Percentiles rank a stretch among this genome's conserved stretches.
Conservation (phyloP, 2,797 vertebrate species). For the Dryobates pubescens region DNA sequence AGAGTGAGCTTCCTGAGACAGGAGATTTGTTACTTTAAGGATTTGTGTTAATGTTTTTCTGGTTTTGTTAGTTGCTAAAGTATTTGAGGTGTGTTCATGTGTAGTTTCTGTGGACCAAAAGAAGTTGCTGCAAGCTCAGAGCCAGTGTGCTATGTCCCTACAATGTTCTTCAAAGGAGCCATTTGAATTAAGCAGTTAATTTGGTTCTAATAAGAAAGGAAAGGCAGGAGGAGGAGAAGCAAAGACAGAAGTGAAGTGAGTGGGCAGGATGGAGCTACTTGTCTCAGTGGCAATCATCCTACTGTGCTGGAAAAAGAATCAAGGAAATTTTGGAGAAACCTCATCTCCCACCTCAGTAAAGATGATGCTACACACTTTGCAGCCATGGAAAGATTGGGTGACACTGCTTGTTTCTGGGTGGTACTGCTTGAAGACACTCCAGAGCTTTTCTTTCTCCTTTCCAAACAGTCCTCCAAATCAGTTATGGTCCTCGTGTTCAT, state of each 20-base stretch:
- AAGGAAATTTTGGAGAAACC: not conserved
- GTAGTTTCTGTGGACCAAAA: not conserved
- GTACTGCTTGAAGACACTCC: not conserved
- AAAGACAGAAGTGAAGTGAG: not conserved
- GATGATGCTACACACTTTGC: rapidly evolving
- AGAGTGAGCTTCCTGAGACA: not conserved
- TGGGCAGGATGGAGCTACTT: not conserved
- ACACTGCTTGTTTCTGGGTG: no score
- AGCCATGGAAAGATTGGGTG: not conserved
- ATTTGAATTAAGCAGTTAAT: not conserved
- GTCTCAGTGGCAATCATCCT: not conserved
- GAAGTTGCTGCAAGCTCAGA: not conserved
- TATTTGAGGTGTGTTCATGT: not conserved
- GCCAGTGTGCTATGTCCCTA: not conserved
- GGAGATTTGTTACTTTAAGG: not conserved
- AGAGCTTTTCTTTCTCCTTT: not conserved
- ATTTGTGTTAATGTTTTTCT: not conserved
- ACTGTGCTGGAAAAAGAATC: not conserved
- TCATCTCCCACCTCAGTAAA: not conserved
- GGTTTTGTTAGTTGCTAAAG: not conserved
- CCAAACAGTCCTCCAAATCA: not conserved
- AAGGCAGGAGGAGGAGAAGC: not conserved
- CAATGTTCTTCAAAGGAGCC: not conserved
- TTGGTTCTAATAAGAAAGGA: not conserved
- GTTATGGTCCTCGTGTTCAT: no score